phyloP scores from a whole-genome alignment of 2,113 vertebrate genomes.

The Leuciscus idus region DNA sequence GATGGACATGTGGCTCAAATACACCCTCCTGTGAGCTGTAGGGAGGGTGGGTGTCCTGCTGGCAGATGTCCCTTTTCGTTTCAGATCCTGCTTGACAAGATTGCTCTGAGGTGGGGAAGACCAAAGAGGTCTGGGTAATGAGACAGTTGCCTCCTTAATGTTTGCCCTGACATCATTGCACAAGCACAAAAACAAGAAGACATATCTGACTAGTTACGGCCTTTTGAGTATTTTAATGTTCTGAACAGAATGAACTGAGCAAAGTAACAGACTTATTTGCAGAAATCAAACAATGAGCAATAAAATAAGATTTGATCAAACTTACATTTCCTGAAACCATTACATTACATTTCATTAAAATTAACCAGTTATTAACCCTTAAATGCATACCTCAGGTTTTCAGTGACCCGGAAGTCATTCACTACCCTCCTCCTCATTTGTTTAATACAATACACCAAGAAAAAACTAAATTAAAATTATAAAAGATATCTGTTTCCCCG shows the following conservation, averaged over 20 bases:
- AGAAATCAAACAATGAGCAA: background rate
- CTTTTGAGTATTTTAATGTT: background rate
- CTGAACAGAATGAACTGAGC: background rate
- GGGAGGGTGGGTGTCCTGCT: conserved; percentile 55
- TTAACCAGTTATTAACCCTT: background rate
- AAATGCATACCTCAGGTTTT: no score
- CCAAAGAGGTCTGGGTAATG: conserved; percentile 37
- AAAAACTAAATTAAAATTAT: no score
- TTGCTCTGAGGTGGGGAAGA: conserved; percentile 16
- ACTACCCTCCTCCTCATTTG: no score
- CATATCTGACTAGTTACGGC: background rate
- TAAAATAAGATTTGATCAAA: background rate
- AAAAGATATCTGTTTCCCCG: no score
- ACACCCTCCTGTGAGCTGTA: conserved; percentile 56
- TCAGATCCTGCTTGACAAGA: conserved; percentile 50
- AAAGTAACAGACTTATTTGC: background rate
- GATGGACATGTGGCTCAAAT: conserved; percentile 57
- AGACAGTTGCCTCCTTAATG: conserved; percentile 29
- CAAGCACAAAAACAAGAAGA: conserved; percentile 1
- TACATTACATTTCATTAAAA: background rate
- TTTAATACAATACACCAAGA: no score
- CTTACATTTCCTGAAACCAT: background rate
- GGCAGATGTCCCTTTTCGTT: conserved; percentile 57
- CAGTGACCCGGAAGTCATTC: no score
- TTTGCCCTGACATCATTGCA: background rate